Percentiles rank a stretch among this genome's conserved stretches.
phyloP scores from a whole-genome alignment of 2,113 vertebrate genomes.

The Laterallus jamaicensis region DNA sequence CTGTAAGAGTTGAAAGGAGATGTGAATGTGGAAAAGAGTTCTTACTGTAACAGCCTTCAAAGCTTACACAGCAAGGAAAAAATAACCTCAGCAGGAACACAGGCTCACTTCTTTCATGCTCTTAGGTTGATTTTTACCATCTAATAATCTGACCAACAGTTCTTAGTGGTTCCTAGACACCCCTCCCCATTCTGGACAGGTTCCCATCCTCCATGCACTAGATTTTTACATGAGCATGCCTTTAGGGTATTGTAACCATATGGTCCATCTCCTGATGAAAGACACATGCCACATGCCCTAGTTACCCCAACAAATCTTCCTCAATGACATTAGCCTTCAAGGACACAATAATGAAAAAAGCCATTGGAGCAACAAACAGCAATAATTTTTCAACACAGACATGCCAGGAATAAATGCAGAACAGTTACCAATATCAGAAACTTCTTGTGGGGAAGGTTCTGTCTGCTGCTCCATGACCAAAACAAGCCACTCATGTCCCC shows the following conservation, averaged over 20 bases:
- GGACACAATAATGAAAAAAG: neutral
- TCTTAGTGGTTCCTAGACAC: neutral
- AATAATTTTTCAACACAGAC: neutral
- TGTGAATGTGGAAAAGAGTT: neutral
- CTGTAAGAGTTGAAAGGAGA: neutral
- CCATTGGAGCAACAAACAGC: neutral
- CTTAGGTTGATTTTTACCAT: neutral
- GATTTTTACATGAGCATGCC: neutral
- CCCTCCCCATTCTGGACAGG: neutral
- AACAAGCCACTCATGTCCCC: neutral
- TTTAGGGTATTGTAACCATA: neutral
- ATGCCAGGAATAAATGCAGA: neutral
- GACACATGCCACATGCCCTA: neutral
- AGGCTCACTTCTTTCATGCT: neutral
- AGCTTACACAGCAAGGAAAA: neutral
- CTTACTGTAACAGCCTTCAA: neutral
- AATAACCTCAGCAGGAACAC: neutral
- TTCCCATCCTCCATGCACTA: neutral
- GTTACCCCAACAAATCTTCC: neutral
- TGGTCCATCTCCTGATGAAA: neutral
- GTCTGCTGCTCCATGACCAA: neutral
- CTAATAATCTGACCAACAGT: neutral
- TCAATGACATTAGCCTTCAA: conserved; percentile 1
- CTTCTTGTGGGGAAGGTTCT: neutral
- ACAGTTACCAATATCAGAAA: neutral